Conservation (phyloP, 2,888 invertebrate genomes). For the Lasius platythorax region DNA sequence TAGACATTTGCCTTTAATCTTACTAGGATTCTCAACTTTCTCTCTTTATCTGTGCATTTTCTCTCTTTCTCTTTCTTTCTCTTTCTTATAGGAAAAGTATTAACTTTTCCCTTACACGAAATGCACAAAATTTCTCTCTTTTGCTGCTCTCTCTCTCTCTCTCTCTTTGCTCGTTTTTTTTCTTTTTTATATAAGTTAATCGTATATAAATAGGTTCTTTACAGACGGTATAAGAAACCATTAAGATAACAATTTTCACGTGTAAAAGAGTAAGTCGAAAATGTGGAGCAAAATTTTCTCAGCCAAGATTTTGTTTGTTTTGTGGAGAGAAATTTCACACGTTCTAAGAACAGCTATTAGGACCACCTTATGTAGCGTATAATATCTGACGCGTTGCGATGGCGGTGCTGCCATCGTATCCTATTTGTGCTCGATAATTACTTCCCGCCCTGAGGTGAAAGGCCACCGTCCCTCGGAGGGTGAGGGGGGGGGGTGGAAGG, state of each 20-base stretch:
- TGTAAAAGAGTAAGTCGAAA: background rate
- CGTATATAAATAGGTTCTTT: background rate
- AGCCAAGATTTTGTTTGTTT: background rate
- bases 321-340: background rate
- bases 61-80: background rate
- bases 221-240: background rate
- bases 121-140: background rate
- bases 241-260: background rate
- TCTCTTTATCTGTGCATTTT: background rate
- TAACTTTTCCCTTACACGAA: background rate
- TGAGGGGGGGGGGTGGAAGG: too few species aligned
- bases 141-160: too few species aligned
- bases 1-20: background rate
- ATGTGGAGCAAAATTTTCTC: background rate
- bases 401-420: background rate
- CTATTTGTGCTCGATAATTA: conserved; percentile 47
- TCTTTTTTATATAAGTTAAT: background rate
- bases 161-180: background rate
- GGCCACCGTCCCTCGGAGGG: background rate
- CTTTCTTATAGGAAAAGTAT: background rate
- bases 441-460: conserved; percentile 22
- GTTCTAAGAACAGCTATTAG: background rate
- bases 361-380: background rate
- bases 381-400: background rate
- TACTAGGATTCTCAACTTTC: background rate